Conservation (phyloP, 2,797 vertebrate species). For the Choloepus didactylus region DNA sequence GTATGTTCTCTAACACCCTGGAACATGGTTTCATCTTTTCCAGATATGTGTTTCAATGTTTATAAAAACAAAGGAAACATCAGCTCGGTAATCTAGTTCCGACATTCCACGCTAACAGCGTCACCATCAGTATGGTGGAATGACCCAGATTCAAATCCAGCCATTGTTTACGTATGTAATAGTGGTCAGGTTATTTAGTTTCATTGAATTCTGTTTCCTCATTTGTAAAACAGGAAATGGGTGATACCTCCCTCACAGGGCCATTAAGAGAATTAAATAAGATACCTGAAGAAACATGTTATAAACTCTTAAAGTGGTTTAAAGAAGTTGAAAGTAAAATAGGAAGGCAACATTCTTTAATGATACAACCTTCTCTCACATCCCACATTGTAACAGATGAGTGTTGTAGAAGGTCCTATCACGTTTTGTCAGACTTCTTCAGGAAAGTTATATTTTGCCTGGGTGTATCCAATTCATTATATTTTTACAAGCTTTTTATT, state of each 20-base stretch:
- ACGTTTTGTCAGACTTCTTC: neutral
- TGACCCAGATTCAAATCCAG: neutral
- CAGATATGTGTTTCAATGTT: neutral
- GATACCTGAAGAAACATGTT: neutral
- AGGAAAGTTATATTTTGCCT: neutral
- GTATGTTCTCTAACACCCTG: neutral
- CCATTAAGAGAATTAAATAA: neutral
- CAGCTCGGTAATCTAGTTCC: neutral
- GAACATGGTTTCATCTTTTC: neutral
- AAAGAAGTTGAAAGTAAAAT: neutral
- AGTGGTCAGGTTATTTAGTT: neutral
- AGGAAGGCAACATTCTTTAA: neutral
- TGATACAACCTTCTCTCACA: neutral
- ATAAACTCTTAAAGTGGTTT: neutral
- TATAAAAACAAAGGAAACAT: neutral
- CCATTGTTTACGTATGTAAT: neutral
- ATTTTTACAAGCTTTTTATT: neutral
- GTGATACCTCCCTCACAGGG: neutral
- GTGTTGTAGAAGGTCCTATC: neutral
- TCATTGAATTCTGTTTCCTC: neutral
- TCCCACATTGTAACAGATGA: neutral
- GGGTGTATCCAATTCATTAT: neutral
- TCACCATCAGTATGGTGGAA: neutral
- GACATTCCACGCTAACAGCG: neutral
- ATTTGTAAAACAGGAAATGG: conserved; percentile 22